Conservation (phyloP, 2,888 invertebrate species). For the Parnassius orleans region DNA sequence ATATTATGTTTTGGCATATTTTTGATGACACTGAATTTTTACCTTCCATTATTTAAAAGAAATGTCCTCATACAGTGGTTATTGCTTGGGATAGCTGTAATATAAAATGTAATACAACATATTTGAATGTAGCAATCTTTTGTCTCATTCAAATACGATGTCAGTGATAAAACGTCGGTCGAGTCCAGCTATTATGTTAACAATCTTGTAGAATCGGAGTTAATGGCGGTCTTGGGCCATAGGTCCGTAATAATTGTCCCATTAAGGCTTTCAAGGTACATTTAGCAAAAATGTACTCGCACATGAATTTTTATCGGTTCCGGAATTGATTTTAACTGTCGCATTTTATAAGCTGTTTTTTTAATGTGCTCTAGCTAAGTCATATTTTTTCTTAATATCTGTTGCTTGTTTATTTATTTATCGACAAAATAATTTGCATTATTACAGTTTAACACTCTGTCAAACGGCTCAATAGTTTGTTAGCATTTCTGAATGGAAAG, state of each 20-base stretch:
- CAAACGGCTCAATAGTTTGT: no score
- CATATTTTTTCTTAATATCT: no score
- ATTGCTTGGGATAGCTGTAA: neutral
- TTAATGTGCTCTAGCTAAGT: no score
- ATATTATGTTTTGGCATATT: no score
- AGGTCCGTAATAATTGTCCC: constrained; percentile 1
- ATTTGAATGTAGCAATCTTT: neutral
- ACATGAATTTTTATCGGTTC: constrained; percentile 1
- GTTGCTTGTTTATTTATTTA: no score
- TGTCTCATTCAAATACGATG: constrained; percentile 1
- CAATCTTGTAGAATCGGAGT: constrained; percentile 7
- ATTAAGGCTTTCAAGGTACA: constrained; percentile 1
- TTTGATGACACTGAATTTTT: no score
- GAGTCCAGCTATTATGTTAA: constrained; percentile 10
- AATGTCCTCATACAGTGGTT: constrained; percentile 4
- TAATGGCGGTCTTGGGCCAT: neutral
- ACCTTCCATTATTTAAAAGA: no score
- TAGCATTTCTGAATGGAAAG: no score
- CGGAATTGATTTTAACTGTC: neutral
- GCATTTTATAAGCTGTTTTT: no score
- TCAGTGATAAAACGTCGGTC: neutral
- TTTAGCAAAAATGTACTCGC: neutral
- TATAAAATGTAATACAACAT: neutral
- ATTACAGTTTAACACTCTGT: no score
- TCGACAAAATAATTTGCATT: no score